Evolutionary conservation across 2,113 vertebrate species (phyloP).

Genomic region (Antechinus flavipes): DNA sequence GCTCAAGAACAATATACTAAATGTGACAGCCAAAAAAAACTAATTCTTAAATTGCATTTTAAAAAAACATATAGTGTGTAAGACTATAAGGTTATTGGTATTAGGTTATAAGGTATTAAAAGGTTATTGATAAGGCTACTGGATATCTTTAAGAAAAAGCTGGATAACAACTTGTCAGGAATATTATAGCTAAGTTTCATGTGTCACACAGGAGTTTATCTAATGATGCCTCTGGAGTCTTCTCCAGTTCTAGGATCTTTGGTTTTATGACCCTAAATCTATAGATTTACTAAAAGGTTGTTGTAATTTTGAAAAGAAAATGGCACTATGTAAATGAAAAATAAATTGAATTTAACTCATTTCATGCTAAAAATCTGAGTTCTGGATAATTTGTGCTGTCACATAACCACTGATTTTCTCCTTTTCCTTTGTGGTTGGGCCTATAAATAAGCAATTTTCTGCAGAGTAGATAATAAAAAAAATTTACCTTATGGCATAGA

Average conservation of each 20-base stretch:
- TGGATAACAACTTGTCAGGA: background rate
- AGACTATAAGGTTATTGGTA: no score
- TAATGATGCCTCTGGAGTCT: background rate
- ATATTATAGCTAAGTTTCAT: background rate
- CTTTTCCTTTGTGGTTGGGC: constrained; percentile 32
- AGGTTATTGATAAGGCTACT: background rate
- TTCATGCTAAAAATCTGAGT: constrained; percentile 36
- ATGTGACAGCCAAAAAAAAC: background rate
- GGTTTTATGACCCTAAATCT: background rate
- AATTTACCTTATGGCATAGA: background rate
- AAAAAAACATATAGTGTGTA: background rate
- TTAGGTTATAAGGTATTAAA: no score
- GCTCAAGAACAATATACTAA: background rate
- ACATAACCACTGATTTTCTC: constrained; percentile 19
- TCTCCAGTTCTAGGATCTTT: background rate
- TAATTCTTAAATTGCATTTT: background rate
- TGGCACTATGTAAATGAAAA: constrained; percentile 37
- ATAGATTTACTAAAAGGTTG: constrained; percentile 7
- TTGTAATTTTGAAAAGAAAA: background rate
- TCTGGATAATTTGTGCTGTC: background rate
- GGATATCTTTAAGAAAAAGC: background rate
- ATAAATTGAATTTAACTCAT: background rate
- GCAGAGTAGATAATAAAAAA: background rate
- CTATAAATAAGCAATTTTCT: background rate
- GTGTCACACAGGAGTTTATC: background rate